Evolutionary conservation across 2,797 vertebrate genomes (phyloP).

Genomic region (Channallabes apus): DNA sequence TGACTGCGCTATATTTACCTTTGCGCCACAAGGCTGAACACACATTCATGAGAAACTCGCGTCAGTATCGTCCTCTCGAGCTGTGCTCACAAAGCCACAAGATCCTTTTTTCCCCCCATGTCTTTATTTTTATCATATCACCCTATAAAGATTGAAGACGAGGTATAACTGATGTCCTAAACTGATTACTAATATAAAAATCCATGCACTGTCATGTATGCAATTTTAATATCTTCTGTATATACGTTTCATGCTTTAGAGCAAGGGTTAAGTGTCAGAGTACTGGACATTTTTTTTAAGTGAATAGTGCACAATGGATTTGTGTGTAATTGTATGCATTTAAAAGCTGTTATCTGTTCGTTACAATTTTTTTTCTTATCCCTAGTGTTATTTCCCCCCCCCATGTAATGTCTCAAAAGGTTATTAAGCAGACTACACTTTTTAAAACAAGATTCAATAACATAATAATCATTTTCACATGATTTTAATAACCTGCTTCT

Average conservation of each 20-base stretch:
- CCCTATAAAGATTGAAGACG: too few species aligned
- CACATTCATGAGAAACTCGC: constrained; percentile 38
- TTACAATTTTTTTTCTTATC: not conserved
- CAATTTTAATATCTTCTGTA: not conserved
- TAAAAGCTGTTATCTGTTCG: not conserved
- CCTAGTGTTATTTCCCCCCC: not conserved
- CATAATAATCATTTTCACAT: not conserved
- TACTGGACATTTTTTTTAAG: too few species aligned
- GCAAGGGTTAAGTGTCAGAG: not conserved
- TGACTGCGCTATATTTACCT: constrained; percentile 50
- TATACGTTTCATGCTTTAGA: not conserved
- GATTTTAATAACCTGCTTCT: not conserved
- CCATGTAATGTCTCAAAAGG: not conserved
- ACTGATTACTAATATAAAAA: not conserved
- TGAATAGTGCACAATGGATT: not conserved
- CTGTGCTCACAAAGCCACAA: constrained; percentile 11
- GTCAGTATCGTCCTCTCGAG: constrained; percentile 29
- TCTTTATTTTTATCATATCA: not conserved
- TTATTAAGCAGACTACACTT: not conserved
- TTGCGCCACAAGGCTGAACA: constrained; percentile 42
- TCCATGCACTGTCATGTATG: not conserved
- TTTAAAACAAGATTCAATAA: not conserved
- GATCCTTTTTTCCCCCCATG: too few species aligned
- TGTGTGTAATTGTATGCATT: not conserved
- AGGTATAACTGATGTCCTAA: not conserved